phyloP scores from a whole-genome alignment of 2,113 vertebrate species.

The Tachuris rubrigastra region DNA sequence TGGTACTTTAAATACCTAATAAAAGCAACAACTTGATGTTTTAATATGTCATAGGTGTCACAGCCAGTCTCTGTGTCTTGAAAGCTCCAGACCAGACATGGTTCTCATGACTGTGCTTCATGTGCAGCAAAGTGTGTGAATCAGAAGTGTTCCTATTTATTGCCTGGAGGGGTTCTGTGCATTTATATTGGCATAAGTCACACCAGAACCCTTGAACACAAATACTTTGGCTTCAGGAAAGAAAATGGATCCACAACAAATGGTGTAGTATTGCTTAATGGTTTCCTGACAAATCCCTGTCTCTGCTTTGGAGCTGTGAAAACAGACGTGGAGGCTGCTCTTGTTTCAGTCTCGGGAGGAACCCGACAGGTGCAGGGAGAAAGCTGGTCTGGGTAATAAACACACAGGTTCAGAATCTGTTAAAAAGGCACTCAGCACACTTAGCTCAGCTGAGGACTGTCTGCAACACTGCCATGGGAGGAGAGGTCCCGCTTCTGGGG shows the following conservation, averaged over 20 bases:
- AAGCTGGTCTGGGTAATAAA: slow-evolving; percentile 27
- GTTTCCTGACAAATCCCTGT: slow-evolving; percentile 52
- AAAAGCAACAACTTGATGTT: neutral
- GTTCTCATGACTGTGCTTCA: neutral
- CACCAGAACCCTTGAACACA: slow-evolving; percentile 3
- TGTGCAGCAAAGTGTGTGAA: neutral
- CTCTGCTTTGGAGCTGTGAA: slow-evolving; percentile 25
- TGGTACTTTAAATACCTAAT: neutral
- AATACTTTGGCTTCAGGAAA: slow-evolving; percentile 21
- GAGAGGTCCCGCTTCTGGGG: neutral
- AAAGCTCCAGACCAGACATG: neutral
- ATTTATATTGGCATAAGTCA: neutral
- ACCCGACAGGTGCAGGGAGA: slow-evolving; percentile 56
- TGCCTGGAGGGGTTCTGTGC: neutral
- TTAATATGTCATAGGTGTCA: neutral
- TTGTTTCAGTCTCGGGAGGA: slow-evolving; percentile 37
- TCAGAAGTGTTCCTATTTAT: neutral
- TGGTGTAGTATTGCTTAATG: slow-evolving; percentile 9
- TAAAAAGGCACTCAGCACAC: neutral
- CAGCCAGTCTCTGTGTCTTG: neutral
- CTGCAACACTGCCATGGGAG: neutral
- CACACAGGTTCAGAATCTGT: neutral
- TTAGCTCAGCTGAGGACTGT: neutral
- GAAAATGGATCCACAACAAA: slow-evolving; percentile 57
- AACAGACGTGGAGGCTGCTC: neutral